Percentiles rank a stretch among this genome's conserved stretches.
These are phyloP conservation scores for Uropsilus gracilis DNA, from an alignment of 2,113 vertebrate species.

Conservation along the genomic window DNA sequence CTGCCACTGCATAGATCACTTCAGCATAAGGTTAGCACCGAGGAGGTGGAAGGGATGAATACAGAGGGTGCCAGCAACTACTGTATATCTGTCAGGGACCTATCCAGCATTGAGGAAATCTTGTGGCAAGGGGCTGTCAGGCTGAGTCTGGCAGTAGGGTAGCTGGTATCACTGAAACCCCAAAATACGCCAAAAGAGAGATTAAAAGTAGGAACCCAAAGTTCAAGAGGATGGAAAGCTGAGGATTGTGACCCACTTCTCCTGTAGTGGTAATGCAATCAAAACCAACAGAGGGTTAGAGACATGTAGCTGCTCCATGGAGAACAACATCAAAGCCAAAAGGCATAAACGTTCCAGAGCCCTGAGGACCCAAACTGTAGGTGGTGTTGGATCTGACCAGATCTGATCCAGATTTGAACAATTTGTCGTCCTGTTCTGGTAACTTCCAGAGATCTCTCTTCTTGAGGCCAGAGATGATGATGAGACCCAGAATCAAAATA, in stretches of 20 bases:
- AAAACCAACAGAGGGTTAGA: slow-evolving; percentile 97
- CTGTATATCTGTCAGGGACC: no score
- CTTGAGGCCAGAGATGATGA: no score
- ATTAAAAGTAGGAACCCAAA: slow-evolving; percentile 92
- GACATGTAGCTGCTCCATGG: slow-evolving; percentile 94
- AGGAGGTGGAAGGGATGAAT: no score
- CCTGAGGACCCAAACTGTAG: slow-evolving; percentile 80
- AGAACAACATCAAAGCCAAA: slow-evolving; percentile 92
- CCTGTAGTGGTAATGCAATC: slow-evolving; percentile 96
- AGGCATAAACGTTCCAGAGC: slow-evolving; percentile 90
- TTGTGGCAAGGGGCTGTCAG: slow-evolving; percentile 90
- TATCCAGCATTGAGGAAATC: slow-evolving; percentile 89
- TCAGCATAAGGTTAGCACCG: no score
- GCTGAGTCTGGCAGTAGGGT: slow-evolving; percentile 91
- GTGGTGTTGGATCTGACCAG: neutral
- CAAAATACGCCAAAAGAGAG: slow-evolving; percentile 94
- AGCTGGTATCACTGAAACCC: slow-evolving; percentile 92
- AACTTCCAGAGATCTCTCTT: slow-evolving; percentile 93
- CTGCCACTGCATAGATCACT: no score
- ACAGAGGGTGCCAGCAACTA: no score
- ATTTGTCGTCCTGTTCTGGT: slow-evolving; percentile 75
- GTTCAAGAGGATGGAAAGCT: slow-evolving; percentile 92
- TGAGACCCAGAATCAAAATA: no score
- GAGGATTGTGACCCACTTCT: slow-evolving; percentile 93
- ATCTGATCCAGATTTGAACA: accelerated